These are phyloP conservation scores for Galeopsomyia nigrocyanea DNA, from an alignment of 2,888 invertebrate genomes.

Conservation along the genomic window DNA sequence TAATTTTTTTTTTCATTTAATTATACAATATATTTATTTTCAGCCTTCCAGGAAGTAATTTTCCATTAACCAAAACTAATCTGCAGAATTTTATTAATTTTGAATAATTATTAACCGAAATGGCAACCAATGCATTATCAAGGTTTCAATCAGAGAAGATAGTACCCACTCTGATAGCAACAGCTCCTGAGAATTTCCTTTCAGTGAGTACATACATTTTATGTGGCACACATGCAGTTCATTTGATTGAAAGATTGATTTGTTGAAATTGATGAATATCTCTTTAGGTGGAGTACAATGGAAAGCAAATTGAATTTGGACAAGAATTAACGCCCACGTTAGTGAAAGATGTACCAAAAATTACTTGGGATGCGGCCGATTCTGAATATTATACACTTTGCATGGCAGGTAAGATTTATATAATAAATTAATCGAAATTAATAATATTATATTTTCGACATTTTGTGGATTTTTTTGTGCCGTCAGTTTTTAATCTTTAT, in stretches of 20 bases:
- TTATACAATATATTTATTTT: too few relatives aligned
- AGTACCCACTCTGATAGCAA: too few relatives aligned
- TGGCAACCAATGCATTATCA: too few relatives aligned
- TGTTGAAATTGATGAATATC: background rate
- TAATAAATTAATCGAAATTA: background rate
- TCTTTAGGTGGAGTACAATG: constrained; percentile 6
- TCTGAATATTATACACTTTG: constrained; percentile 80
- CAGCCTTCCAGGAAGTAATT: too few relatives aligned
- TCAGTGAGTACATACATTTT: too few relatives aligned
- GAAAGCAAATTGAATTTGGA: constrained; percentile 71
- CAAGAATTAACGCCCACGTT: constrained; percentile 77
- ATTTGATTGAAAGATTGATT: too few relatives aligned
- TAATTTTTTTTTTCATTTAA: too few relatives aligned
- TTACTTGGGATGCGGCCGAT: constrained; percentile 76
- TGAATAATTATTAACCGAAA: constrained; percentile 67
- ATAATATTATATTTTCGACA: background rate
- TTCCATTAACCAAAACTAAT: too few relatives aligned
- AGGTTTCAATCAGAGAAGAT: too few relatives aligned
- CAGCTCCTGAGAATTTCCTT: too few relatives aligned
- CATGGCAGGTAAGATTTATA: constrained; percentile 78
- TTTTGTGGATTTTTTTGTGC: background rate
- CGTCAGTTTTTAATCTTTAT: background rate
- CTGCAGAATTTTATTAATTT: too few relatives aligned
- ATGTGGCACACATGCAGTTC: too few relatives aligned
- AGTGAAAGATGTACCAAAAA: constrained; percentile 79